Base-by-base conservation (phyloP, 1,140 invertebrate species). In the Trinorchestia longiramus region DNA sequence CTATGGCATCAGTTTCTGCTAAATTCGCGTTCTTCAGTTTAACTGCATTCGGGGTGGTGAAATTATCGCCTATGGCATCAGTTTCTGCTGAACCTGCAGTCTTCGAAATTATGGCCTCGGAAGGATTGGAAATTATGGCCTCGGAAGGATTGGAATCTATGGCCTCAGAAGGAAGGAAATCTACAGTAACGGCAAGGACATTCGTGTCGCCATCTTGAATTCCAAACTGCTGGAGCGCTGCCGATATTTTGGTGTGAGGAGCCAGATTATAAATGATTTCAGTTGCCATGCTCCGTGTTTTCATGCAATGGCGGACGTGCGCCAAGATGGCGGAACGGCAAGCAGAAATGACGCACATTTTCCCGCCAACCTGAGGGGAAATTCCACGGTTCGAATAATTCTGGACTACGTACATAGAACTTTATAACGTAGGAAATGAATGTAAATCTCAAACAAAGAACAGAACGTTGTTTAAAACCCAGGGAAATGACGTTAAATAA, bases 211-310 rank as follows among this genome's bases (percentile, higher is more conserved):
- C 43, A 45, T 94, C 92, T 47, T 45, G 92, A 44, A 94, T 94
- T 11, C 92, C 92, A 43, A 94, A 94, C 43, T 94, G 92, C 92
- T 94, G 92, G 43, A 94, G 92, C 1, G 92, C 92, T 11, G 43
- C 36, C 17, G 92, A 94, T 17, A 94, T 94, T 47, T 94, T 94
- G 43, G 92, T 47, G 92, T 94, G 92, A n/a, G 92, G 92, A 8
- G 43, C 43, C 3, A 94, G 40, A 44, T 94, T 94, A 44, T 45
- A 94, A 40, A 94, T 44, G 15, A 94, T 47, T 47, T 94, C 92
- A 6, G 92, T 94, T 8, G 43, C 44, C 17, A 94, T 15, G 43
- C 43, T 45, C 3, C 92, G 92, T 6, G 92, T 94, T 44, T 94
- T 94, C 92, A 94, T 94, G 92, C 3, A 40, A 36, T 47, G 41